Conservation (phyloP, 2,113 vertebrate genomes). For the Symphodus melops region DNA sequence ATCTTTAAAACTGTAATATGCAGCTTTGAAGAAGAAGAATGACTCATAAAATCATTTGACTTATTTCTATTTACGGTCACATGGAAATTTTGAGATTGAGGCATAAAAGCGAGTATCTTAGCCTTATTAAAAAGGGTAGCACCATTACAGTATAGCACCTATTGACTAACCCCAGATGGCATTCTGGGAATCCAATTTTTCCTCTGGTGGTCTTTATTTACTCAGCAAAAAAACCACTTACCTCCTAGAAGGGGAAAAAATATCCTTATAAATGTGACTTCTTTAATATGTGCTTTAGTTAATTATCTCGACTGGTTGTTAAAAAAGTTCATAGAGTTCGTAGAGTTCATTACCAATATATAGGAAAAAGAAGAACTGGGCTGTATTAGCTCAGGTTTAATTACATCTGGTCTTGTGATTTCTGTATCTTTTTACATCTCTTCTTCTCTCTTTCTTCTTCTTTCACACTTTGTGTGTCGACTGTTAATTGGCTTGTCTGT, state of each 20-base stretch:
- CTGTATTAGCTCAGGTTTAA: constrained; percentile 40
- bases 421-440: constrained; percentile 31
- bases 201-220: constrained; percentile 42
- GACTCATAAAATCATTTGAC: constrained; percentile 13
- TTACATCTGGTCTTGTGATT: constrained; percentile 24
- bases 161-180: constrained; percentile 52
- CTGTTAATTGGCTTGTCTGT: constrained; percentile 67
- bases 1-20: constrained; percentile 49
- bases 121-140: constrained; percentile 35
- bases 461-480: constrained; percentile 14
- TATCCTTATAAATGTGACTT: not conserved
- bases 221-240: constrained; percentile 16
- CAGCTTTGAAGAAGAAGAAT: constrained; percentile 54
- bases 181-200: constrained; percentile 10
- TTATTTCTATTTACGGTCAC: constrained; percentile 19
- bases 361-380: constrained; percentile 11
- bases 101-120: constrained; percentile 11
- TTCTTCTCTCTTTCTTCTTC: constrained; percentile 8
- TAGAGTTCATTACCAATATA: constrained; percentile 23
- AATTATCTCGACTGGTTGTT: constrained; percentile 16
- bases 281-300: constrained; percentile 38
- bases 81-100: constrained; percentile 24
- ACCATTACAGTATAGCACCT: constrained; percentile 32
- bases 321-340: not conserved
- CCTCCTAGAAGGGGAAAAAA: constrained; percentile 7